Conservation (phyloP, 2,113 vertebrate genomes). For the Sceloporus tristichus region DNA sequence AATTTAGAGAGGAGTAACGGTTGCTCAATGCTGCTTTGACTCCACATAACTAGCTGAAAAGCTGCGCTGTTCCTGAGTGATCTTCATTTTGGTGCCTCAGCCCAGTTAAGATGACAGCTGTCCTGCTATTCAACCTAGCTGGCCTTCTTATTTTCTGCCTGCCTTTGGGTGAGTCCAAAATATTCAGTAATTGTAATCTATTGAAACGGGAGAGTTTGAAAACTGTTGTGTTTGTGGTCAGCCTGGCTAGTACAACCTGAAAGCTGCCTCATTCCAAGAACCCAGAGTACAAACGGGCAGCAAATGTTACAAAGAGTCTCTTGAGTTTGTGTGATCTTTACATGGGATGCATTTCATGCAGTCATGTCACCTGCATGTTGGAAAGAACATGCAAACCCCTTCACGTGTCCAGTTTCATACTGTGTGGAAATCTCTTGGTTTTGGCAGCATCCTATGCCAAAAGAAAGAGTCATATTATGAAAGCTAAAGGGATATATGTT, state of each 20-base stretch:
- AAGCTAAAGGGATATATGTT: not conserved
- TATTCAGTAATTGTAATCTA: not conserved
- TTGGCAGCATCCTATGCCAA: not conserved
- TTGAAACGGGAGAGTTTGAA: not conserved
- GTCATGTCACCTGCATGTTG: not conserved
- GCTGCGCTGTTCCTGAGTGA: not conserved
- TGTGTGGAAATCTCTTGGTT: too few species aligned
- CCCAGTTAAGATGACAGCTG: not conserved
- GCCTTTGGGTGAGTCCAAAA: slow-evolving; percentile 14
- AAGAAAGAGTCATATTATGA: too few species aligned
- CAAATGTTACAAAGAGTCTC: not conserved
- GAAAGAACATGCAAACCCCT: not conserved
- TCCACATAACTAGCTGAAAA: not conserved
- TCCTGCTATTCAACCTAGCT: not conserved
- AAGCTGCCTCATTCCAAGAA: not conserved
- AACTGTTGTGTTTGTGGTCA: not conserved
- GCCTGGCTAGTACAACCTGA: too few species aligned
- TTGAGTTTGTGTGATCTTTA: too few species aligned
- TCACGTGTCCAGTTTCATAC: not conserved
- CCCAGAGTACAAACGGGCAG: not conserved
- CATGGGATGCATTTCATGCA: not conserved
- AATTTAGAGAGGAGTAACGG: not conserved
- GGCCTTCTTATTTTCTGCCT: not conserved
- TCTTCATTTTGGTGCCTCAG: not conserved
- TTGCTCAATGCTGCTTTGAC: not conserved